A percentile compares a stretch with the other conserved stretches of the same genome.
Conservation (phyloP, 2,888 invertebrate genomes). For the Xestia rhomboidea region DNA sequence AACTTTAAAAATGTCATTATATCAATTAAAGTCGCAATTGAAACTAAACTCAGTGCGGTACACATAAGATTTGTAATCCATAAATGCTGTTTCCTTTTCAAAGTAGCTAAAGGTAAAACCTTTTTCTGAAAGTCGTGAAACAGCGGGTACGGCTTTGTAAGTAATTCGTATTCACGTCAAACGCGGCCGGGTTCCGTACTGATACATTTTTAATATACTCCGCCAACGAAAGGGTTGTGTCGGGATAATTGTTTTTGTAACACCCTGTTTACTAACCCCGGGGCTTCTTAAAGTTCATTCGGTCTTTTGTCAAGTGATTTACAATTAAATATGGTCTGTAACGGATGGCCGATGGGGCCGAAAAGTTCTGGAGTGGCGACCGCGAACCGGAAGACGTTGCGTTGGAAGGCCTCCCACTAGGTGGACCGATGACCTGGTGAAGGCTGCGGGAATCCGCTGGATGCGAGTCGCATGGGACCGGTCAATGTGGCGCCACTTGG, state of each 20-base stretch:
- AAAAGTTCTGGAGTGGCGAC: no score
- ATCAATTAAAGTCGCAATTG: neutral
- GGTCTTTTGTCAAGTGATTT: neutral
- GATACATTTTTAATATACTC: constrained; percentile 51
- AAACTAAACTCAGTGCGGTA: neutral
- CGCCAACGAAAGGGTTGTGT: constrained; percentile 12
- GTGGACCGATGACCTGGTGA: no score
- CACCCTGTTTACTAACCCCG: constrained; percentile 10
- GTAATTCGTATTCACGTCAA: constrained; percentile 45
- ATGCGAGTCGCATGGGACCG: no score
- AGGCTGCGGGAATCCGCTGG: no score
- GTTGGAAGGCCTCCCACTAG: no score
- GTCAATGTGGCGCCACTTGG: no score
- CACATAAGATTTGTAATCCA: neutral
- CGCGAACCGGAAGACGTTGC: no score
- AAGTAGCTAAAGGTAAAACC: neutral
- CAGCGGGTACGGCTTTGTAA: constrained; percentile 1
- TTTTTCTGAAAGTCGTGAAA: neutral
- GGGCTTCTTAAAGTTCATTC: neutral
- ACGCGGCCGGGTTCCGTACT: constrained; percentile 1
- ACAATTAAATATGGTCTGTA: neutral
- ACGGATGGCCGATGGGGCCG: no score
- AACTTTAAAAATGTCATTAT: neutral
- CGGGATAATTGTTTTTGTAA: constrained; percentile 31
- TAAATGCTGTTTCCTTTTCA: neutral